Base-by-base conservation (phyloP, 2,113 vertebrate species). In the Poeciliopsis prolifica region DNA sequence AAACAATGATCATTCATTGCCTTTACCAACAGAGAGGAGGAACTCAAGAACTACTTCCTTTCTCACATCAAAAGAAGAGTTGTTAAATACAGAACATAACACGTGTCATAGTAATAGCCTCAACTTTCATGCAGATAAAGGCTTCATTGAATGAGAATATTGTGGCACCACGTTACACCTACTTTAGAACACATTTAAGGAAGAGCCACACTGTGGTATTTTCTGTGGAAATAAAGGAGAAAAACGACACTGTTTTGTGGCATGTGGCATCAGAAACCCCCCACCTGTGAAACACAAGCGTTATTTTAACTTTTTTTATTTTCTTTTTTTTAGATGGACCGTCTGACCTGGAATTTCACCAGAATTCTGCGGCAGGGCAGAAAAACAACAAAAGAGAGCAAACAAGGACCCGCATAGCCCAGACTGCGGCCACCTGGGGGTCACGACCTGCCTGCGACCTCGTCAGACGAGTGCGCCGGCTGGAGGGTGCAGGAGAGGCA, bases 381-480 rank as follows among this genome's bases (percentile, higher is more conserved):
- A 81, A 62, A 70, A 61, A 37, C 68, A 6, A 35, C 35, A 58
- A 61, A 33, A 54, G 42, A 71, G 40, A 76, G 40, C 66, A 78
- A 85, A 84, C 40, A 72, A 81, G 78, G 86, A 72, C 72, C 77
- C 15, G 73, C 19, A 42, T 61, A 44, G 44, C 65, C 84, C 62
- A 33, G 79, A 81, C 86, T 69, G 94, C 94, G 94, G 94, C 96
- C 96, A 97, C 96, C 95, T 96, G 95, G 95, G 96, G 97, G 96
- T 96, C 96, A 92, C 94, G 96, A 98, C 97, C 97, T 96, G 94
- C 92, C 90, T 92, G 94, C 95, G 96, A 98, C 97, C 97, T 95
- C 95, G 80, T 94, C 94, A 95, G 95, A 97, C 96, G 96, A 96
- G 96, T 95, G 95, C 95, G 95, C 94, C 54, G 91, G 95, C 92